These are phyloP conservation scores for Nothocercus nigrocapillus DNA, from an alignment of 2,113 vertebrate genomes.

Conservation along the genomic window DNA sequence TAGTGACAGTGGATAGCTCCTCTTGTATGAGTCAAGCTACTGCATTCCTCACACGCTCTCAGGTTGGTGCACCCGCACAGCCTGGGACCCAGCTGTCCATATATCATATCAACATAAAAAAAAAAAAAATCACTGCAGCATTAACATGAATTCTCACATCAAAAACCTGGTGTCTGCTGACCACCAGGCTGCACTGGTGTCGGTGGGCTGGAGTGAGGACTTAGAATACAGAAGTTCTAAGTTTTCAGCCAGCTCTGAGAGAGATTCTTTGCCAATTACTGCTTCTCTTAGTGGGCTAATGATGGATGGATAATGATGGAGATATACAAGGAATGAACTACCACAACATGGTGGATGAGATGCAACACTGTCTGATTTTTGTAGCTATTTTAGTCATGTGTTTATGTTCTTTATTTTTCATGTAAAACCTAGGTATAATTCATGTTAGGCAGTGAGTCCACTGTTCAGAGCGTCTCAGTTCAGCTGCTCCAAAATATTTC, in stretches of 20 bases:
- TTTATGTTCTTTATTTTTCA: background rate
- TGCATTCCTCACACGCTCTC: background rate
- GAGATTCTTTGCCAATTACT: background rate
- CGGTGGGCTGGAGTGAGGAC: too few relatives aligned
- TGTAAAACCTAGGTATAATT: background rate
- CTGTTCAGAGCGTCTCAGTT: background rate
- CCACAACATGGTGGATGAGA: accelerated
- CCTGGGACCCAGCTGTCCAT: background rate
- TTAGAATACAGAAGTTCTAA: background rate
- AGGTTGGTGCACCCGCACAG: background rate
- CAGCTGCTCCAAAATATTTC: background rate
- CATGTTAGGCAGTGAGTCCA: background rate
- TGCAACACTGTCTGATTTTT: background rate
- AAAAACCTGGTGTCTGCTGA: background rate
- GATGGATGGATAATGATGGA: background rate
- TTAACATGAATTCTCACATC: background rate
- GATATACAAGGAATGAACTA: background rate
- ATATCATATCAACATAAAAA: accelerated
- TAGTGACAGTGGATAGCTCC: background rate
- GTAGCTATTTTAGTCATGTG: background rate
- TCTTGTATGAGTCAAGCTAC: background rate
- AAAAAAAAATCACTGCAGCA: background rate
- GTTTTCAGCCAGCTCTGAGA: background rate
- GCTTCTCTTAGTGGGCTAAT: background rate
- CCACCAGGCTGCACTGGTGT: background rate